These are phyloP conservation scores for Esperia sulphurella DNA, from an alignment of 2,888 invertebrate species.

Conservation along the genomic window DNA sequence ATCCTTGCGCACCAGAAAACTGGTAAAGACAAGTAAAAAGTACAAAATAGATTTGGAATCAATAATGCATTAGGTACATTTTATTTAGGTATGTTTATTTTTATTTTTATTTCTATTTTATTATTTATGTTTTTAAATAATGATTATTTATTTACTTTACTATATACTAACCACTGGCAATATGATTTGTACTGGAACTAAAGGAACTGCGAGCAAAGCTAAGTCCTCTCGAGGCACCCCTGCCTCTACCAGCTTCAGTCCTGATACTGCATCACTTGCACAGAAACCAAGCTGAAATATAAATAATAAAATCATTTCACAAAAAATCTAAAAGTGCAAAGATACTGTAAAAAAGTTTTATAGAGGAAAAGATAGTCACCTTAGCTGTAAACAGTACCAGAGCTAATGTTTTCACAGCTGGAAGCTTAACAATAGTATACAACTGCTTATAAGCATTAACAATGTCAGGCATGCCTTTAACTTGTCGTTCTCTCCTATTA, in stretches of 20 bases:
- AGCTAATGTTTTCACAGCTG: conserved; percentile 88
- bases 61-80: too few relatives aligned
- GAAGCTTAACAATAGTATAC: conserved; percentile 89
- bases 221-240: conserved; percentile 97
- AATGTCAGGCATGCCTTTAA: conserved; percentile 61
- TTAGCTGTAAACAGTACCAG: conserved; percentile 93
- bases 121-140: too few relatives aligned
- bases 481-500: conserved; percentile 40
- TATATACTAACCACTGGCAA: conserved; percentile 88
- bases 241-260: conserved; percentile 95
- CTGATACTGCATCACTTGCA: conserved; percentile 96
- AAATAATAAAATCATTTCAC: neutral
- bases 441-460: conserved; percentile 89
- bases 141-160: neutral
- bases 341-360: too few relatives aligned
- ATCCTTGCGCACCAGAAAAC: too few relatives aligned
- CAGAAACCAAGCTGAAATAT: conserved; percentile 91
- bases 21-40: too few relatives aligned
- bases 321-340: too few relatives aligned
- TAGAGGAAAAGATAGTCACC: conserved; percentile 66
- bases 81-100: too few relatives aligned
- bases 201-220: conserved; percentile 94
- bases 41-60: too few relatives aligned
- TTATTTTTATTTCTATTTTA: too few relatives aligned
- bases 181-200: conserved; percentile 96